A percentile compares a stretch with the other conserved stretches of the same genome.
Conservation (phyloP, 2,888 invertebrate species). For the Drosophila demipolita region DNA sequence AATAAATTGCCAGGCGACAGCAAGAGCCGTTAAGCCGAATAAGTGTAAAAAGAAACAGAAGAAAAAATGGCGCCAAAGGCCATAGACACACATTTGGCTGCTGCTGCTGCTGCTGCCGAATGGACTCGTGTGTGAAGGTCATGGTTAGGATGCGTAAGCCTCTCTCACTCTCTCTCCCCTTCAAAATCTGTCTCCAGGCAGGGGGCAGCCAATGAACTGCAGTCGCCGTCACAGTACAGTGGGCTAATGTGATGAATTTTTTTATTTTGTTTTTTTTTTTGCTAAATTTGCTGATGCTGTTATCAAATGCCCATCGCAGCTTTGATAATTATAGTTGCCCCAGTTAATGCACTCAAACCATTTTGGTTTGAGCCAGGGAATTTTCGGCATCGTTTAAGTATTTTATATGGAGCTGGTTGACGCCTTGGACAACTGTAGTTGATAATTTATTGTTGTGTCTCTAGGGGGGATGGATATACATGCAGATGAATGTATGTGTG, state of each 20-base stretch:
- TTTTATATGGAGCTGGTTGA: conserved; percentile 43
- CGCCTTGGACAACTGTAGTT: conserved; percentile 44
- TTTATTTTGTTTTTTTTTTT: not conserved
- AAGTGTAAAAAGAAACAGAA: not conserved
- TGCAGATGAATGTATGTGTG: not conserved
- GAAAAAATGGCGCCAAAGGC: conserved; percentile 17
- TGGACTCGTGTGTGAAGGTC: conserved; percentile 5
- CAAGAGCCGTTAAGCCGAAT: conserved; percentile 3
- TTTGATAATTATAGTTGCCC: conserved; percentile 63
- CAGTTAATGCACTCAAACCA: conserved; percentile 53
- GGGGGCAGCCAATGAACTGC: not conserved
- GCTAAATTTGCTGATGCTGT: not conserved
- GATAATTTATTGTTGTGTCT: conserved; percentile 28
- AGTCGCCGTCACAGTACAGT: not conserved
- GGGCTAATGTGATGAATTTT: not conserved
- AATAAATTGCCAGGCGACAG: not conserved
- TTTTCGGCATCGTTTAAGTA: conserved; percentile 26
- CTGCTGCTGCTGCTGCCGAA: not conserved
- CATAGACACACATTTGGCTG: conserved; percentile 38
- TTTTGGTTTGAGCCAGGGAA: conserved; percentile 43
- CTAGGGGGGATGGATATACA: conserved; percentile 21
- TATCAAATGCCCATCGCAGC: not conserved
- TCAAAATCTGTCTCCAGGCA: not conserved
- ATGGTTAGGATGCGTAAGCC: conserved; percentile 5
- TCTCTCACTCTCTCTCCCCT: not conserved